Evolutionary conservation across 2,113 vertebrate species (phyloP).

Genomic region (Callipepla squamata): DNA sequence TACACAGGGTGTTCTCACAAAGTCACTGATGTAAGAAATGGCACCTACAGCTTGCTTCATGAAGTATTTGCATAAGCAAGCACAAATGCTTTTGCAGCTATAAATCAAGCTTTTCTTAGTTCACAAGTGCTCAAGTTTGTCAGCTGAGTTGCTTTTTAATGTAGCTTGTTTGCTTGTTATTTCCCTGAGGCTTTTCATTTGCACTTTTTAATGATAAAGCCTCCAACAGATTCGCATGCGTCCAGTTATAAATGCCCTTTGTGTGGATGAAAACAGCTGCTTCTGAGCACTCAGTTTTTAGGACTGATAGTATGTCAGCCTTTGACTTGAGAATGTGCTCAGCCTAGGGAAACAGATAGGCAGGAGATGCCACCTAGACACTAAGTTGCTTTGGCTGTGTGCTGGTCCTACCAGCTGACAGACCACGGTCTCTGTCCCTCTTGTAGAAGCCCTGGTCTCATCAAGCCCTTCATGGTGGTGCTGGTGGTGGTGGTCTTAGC

Average conservation of each 20-base stretch:
- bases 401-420: fast-evolving
- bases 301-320: neutral
- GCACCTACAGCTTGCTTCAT: neutral
- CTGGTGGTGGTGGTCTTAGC: neutral
- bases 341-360: neutral
- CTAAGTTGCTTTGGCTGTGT: neutral
- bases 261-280: fast-evolving
- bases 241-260: neutral
- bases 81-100: neutral
- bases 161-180: neutral
- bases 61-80: neutral
- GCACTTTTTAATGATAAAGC: neutral
- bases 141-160: neutral
- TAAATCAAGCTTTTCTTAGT: neutral
- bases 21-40: neutral
- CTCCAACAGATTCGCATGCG: neutral
- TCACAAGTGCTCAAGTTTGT: neutral
- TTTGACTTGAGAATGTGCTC: neutral
- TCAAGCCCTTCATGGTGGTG: neutral
- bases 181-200: neutral
- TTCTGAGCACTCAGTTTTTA: fast-evolving
- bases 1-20: neutral
- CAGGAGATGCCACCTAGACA: neutral
- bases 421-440: neutral
- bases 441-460: neutral